Base-by-base conservation (phyloP, 2,888 invertebrate species). In the Lasius fuliginosus region DNA sequence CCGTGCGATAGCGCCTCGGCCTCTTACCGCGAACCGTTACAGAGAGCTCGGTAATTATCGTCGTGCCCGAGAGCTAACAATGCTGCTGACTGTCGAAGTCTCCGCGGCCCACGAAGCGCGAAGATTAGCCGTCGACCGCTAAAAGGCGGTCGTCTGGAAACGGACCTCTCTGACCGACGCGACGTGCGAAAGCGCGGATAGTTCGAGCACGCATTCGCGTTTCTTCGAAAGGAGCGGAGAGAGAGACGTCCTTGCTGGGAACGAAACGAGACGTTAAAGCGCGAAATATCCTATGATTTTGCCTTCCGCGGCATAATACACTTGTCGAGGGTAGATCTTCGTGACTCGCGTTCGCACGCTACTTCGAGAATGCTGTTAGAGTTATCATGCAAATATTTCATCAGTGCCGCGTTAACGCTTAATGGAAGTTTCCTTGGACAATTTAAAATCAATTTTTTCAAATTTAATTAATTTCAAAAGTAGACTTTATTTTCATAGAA, bases 51-150 rank as follows among this genome's bases (percentile, higher is more conserved):
- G 88, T 89, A 93, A 92, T 93, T 92, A 92, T 89, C 92, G 87
- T 85, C 71, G 85, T 75, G 86, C 58, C 69, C 87, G 83, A 73
- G 60, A 69, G 64, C 86, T 79, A 91, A 92, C 92, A 92, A 92
- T 92, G 87, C 91, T 87, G 84, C 86, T 87, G 83, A 91, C 92
- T 92, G 93, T 92, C 89, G 87, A 89, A 89, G 84, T 83, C 83
- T 71, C 76, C 62, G 73, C 73, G 58, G 40, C 49, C 42, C 40
- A 53, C 85, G 79, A 82, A 84, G 83, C 81, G 85, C 79, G 67
- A 83, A 87, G 87, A 92, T 92, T 93, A 92, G 92, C 90, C 86
- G 75, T 62, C 71, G 84, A 74, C 64, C 84, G 91, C 90, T 92
- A 92, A 92, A 90, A 89, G 87, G 73, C 69, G 73, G 42, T 64